These are phyloP conservation scores for Tuta absoluta DNA, from an alignment of 2,888 invertebrate genomes.

Conservation along the genomic window DNA sequence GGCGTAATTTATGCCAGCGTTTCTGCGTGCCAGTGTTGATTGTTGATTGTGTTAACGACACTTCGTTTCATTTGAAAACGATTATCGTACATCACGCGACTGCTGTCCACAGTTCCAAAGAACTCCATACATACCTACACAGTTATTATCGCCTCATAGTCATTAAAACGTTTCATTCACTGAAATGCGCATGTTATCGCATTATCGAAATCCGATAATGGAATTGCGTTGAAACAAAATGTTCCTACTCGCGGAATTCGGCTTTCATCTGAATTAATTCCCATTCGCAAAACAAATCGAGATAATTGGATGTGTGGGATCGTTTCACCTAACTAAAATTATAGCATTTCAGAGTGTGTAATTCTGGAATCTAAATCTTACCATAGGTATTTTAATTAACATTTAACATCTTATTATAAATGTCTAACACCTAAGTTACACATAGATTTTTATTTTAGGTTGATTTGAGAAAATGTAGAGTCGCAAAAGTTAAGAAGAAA, in stretches of 20 bases:
- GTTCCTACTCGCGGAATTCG: not conserved
- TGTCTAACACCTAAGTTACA: no score
- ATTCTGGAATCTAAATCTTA: no score
- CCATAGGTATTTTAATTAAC: no score
- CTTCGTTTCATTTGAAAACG: conserved; percentile 54
- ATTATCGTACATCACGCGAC: conserved; percentile 53
- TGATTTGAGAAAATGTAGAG: no score
- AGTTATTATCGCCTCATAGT: conserved; percentile 13
- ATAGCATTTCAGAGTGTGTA: no score
- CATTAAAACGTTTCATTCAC: conserved; percentile 15
- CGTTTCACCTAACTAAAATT: not conserved
- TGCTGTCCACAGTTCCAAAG: conserved; percentile 35
- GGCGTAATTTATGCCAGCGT: conserved; percentile 41
- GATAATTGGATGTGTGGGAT: not conserved
- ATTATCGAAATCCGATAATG: not conserved
- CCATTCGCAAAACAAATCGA: not conserved
- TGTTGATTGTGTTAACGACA: conserved; percentile 48
- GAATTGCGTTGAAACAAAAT: not conserved
- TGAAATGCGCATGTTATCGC: not conserved
- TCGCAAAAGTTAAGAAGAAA: no score
- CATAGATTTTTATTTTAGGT: no score
- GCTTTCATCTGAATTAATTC: not conserved
- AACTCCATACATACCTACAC: conserved; percentile 38
- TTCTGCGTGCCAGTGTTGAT: conserved; percentile 44
- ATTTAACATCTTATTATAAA: no score